A percentile compares a stretch with the other conserved stretches of the same genome.
Conservation (phyloP, 1,140 invertebrate species). For the Holotrichia oblita region DNA sequence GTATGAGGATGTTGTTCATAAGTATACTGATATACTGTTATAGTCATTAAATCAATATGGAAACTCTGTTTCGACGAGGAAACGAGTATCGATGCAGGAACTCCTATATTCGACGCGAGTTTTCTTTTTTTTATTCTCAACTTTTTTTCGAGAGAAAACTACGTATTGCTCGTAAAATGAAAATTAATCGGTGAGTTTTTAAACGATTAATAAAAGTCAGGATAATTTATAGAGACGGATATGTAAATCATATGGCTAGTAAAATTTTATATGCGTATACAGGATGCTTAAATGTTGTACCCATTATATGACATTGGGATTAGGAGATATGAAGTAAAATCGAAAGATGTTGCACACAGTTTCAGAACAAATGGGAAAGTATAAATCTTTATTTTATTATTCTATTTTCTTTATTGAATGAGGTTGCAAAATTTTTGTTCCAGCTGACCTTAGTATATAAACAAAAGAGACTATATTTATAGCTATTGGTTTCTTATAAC, state of each 20-base stretch:
- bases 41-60: constrained; percentile 21
- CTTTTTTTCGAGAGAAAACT: neutral
- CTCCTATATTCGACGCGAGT: neutral
- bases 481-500: too few species aligned
- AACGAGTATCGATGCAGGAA: neutral
- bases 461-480: too few species aligned
- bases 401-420: too few species aligned
- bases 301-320: neutral
- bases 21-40: constrained; percentile 9
- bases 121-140: neutral
- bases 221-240: constrained; percentile 13
- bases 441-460: too few species aligned
- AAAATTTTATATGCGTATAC: constrained; percentile 12
- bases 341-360: too few species aligned
- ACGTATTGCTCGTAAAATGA: constrained; percentile 2
- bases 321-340: too few species aligned
- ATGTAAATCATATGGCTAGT: constrained; percentile 4
- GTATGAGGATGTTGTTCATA: neutral
- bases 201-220: constrained; percentile 6
- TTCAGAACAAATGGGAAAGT: too few species aligned
- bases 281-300: neutral
- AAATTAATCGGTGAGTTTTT: constrained; percentile 12
- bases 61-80: neutral
- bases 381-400: too few species aligned
- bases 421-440: too few species aligned